Evolutionary conservation across 2,797 vertebrate species (phyloP).

Genomic region (Petrocephalus sullivani): DNA sequence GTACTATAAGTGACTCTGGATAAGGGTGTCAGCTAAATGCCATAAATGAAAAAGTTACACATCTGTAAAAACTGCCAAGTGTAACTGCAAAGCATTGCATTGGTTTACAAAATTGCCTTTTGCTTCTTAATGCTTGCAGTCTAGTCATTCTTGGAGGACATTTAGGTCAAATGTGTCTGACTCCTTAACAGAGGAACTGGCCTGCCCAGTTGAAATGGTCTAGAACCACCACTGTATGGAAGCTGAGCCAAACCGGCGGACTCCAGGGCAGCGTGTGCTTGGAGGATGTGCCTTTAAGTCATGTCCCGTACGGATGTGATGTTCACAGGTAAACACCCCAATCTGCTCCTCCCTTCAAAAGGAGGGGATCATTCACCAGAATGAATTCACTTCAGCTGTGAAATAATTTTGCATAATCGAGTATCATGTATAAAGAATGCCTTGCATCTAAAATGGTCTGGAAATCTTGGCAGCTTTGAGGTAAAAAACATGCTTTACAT

Average conservation of each 20-base stretch:
- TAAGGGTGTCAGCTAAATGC: too few species aligned
- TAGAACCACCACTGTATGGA: not conserved
- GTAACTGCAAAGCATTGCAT: too few species aligned
- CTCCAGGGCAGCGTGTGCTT: not conserved
- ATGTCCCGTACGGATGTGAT: not conserved
- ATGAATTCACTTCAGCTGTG: not conserved
- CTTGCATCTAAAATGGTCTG: not conserved
- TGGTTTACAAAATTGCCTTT: too few species aligned
- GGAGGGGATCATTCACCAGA: not conserved
- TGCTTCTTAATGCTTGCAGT: too few species aligned
- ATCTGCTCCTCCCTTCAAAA: not conserved
- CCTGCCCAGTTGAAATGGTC: too few species aligned
- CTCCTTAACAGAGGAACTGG: too few species aligned
- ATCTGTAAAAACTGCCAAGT: too few species aligned
- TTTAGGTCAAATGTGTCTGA: too few species aligned
- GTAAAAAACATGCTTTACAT: not conserved
- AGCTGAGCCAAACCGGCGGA: not conserved
- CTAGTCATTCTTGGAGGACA: too few species aligned
- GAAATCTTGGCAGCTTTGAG: not conserved
- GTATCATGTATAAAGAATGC: not conserved
- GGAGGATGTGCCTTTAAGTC: not conserved
- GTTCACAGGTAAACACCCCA: not conserved
- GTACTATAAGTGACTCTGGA: too few species aligned
- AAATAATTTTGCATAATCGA: not conserved
- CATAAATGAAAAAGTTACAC: too few species aligned